Conservation (phyloP, 2,888 invertebrate genomes). For the Drosophila helvetica region DNA sequence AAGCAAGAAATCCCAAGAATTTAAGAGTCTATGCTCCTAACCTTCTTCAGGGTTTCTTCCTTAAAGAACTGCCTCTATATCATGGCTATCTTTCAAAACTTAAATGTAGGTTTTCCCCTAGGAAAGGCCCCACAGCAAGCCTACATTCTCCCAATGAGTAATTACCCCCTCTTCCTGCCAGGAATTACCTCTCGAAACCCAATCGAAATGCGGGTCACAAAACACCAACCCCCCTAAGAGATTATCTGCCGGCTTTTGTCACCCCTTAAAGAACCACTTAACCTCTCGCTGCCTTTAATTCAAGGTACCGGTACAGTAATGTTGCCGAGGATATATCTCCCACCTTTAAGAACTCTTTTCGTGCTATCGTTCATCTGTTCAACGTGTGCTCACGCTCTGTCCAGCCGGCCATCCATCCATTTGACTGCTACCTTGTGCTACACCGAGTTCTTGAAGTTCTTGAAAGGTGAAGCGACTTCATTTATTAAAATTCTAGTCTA, state of each 20-base stretch:
- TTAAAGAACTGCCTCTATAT: too few relatives aligned
- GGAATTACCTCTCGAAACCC: not conserved
- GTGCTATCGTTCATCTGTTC: constrained; percentile 15
- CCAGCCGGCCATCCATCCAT: constrained; percentile 7
- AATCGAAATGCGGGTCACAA: not conserved
- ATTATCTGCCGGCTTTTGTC: not conserved
- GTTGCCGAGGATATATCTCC: not conserved
- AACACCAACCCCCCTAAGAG: not conserved
- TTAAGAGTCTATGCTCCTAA: too few relatives aligned
- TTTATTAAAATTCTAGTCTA: constrained; percentile 68
- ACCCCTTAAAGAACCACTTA: not conserved
- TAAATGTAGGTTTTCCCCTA: too few relatives aligned
- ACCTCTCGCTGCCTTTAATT: not conserved
- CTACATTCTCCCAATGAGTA: too few relatives aligned
- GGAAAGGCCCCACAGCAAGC: too few relatives aligned
- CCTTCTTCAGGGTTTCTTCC: too few relatives aligned
- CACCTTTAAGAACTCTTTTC: not conserved
- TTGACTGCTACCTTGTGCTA: constrained; percentile 14
- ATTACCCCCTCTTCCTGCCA: too few relatives aligned
- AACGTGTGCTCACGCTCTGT: constrained; percentile 10
- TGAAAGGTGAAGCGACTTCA: constrained; percentile 52
- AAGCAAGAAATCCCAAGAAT: too few relatives aligned
- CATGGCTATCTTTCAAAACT: too few relatives aligned
- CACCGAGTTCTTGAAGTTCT: not conserved
- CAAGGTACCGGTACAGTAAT: not conserved